Conservation (phyloP, 2,888 invertebrate species). For the Apamea epomidion region DNA sequence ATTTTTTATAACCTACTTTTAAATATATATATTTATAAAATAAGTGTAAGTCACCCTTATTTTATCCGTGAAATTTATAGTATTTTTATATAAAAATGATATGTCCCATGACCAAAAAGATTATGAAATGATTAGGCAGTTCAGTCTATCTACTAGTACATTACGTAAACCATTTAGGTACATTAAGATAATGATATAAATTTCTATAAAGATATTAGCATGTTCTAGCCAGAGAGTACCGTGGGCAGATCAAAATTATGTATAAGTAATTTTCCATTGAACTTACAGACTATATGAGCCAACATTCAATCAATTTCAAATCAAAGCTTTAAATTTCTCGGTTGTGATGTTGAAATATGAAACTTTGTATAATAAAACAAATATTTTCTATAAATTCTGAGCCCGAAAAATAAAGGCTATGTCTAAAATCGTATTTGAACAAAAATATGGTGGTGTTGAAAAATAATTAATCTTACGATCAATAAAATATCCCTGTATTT, state of each 20-base stretch:
- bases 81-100: conserved; percentile 80
- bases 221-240: conserved; percentile 78
- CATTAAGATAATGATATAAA: conserved; percentile 71
- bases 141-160: conserved; percentile 77
- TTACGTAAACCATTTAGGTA: conserved; percentile 73
- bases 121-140: conserved; percentile 80
- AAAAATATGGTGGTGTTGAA: conserved; percentile 76
- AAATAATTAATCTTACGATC: conserved; percentile 80
- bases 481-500: conserved; percentile 90
- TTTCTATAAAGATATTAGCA: conserved; percentile 70
- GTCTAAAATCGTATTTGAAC: conserved; percentile 70
- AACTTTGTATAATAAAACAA: conserved; percentile 62
- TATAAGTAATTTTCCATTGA: conserved; percentile 72
- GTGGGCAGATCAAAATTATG: conserved; percentile 75
- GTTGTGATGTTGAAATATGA: conserved; percentile 75
- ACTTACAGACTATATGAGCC: conserved; percentile 83
- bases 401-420: conserved; percentile 66
- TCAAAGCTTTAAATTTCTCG: conserved; percentile 87
- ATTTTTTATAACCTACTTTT: conserved; percentile 60
- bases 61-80: conserved; percentile 64
- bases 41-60: conserved; percentile 66
- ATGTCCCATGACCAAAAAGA: conserved; percentile 81
- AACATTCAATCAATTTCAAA: conserved; percentile 88
- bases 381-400: conserved; percentile 67
- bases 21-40: conserved; percentile 68